Conservation (phyloP, 2,797 vertebrate species). For the Manis crassicaudata region DNA sequence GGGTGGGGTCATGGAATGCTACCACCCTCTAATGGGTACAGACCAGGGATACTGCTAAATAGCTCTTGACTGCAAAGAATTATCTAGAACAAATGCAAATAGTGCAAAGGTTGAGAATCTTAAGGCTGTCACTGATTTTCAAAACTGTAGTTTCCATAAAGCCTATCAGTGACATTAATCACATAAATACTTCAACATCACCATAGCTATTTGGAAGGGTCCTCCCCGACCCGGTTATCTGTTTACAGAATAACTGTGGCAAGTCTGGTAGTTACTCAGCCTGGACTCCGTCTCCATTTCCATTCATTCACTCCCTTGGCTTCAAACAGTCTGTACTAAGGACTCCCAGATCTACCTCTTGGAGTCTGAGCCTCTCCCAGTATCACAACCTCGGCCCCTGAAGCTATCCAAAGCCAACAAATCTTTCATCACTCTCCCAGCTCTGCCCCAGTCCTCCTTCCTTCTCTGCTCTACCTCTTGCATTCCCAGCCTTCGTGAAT, state of each 20-base stretch:
- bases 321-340: neutral
- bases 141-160: conserved; percentile 33
- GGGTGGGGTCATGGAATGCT: neutral
- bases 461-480: neutral
- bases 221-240: neutral
- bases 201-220: neutral
- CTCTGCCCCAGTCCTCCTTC: neutral
- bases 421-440: too few species aligned
- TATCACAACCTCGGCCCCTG: neutral
- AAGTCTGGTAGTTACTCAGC: neutral
- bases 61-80: neutral
- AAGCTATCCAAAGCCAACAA: neutral
- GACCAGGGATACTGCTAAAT: neutral
- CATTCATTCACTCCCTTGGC: neutral
- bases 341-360: neutral
- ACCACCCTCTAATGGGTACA: neutral
- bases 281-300: neutral
- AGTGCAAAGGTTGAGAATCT: neutral
- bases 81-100: neutral
- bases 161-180: neutral
- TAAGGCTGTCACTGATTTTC: neutral
- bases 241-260: neutral
- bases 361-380: neutral
- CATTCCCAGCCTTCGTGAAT: neutral
- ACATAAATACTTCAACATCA: neutral